Percentiles rank a stretch among this genome's conserved stretches.
These are phyloP conservation scores for Procambarus clarkii DNA, from an alignment of 1,140 invertebrate genomes.

Conservation along the genomic window DNA sequence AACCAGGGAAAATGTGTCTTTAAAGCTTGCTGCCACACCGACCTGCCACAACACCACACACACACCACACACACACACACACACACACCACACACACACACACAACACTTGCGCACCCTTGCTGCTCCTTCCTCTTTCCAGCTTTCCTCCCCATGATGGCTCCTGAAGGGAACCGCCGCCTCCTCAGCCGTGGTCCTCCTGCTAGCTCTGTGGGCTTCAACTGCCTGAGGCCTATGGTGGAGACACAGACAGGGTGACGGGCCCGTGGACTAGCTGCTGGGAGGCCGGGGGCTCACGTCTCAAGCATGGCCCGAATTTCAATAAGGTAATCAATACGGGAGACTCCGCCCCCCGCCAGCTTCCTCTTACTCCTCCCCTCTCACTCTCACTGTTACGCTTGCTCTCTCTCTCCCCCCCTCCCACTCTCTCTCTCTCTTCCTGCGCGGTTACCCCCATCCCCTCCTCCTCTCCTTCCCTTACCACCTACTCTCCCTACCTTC, in stretches of 20 bases:
- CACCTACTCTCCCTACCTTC: neutral
- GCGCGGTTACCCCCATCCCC: neutral
- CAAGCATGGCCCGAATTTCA: slow-evolving; percentile 69
- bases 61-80: neutral
- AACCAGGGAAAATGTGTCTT: neutral
- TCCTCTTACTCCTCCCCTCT: slow-evolving; percentile 47
- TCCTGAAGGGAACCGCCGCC: neutral
- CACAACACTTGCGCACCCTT: slow-evolving; percentile 1
- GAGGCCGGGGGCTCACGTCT: slow-evolving; percentile 47
- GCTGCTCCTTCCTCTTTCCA: neutral
- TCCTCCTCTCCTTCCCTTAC: neutral
- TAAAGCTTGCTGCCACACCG: neutral
- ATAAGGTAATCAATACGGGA: slow-evolving; percentile 69
- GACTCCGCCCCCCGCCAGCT: slow-evolving; percentile 63
- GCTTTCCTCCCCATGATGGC: neutral
- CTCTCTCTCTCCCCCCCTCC: slow-evolving; percentile 14
- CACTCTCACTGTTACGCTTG: slow-evolving; percentile 39
- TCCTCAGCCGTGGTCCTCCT: neutral
- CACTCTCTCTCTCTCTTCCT: neutral
- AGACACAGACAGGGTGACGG: slow-evolving; percentile 7
- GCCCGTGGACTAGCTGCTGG: slow-evolving; percentile 7
- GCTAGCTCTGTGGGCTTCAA: neutral
- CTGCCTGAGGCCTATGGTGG: slow-evolving; percentile 15
- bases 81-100: neutral
- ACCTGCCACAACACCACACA: neutral